phyloP scores from a whole-genome alignment of 2,113 vertebrate genomes.

The Microtus montanus region DNA sequence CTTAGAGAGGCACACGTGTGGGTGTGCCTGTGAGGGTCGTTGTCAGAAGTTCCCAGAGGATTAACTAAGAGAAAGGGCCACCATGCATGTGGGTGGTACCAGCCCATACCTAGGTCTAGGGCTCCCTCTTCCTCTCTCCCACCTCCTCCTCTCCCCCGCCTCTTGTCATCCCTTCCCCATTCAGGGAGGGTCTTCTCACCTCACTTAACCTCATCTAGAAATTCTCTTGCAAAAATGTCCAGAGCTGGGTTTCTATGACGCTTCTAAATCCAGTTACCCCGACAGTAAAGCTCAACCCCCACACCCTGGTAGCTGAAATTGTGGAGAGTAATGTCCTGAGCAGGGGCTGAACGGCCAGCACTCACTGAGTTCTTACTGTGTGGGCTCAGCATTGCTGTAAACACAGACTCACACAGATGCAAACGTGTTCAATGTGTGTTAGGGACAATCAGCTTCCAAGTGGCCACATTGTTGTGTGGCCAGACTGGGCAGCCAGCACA shows the following conservation, averaged over 20 bases:
- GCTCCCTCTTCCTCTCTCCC: neutral
- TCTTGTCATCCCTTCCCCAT: no score
- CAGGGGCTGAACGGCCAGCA: no score
- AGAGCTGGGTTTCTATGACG: neutral
- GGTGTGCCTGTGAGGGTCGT: neutral
- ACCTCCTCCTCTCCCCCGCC: neutral
- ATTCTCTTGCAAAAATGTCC: neutral
- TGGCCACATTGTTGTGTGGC: neutral
- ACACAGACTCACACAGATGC: fast-evolving
- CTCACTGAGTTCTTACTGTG: fast-evolving
- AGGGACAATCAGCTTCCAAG: neutral
- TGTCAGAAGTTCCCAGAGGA: neutral
- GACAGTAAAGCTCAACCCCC: neutral
- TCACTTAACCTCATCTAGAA: no score
- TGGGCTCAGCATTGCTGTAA: neutral
- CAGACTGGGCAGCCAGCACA: neutral
- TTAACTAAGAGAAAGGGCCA: neutral
- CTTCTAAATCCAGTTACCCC: neutral
- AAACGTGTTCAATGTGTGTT: fast-evolving
- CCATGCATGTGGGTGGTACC: neutral
- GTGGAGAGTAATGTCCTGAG: neutral
- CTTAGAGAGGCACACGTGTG: neutral
- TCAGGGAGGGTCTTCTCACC: neutral
- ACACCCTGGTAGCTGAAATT: neutral
- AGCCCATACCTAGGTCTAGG: neutral